Base-by-base conservation (phyloP, 2,888 invertebrate species). In the Andrena bicolor region DNA sequence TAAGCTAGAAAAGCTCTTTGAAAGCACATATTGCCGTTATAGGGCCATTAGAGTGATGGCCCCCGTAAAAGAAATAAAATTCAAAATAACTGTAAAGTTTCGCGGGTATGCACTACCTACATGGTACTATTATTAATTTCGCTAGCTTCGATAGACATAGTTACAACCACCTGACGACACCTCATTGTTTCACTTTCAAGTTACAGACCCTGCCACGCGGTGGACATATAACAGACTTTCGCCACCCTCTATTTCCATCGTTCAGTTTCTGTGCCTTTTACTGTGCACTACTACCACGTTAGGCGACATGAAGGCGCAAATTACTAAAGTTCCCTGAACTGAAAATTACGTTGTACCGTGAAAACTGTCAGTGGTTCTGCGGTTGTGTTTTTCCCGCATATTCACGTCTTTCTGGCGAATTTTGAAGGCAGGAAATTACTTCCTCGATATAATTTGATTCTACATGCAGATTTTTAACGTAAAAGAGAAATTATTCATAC, bases 151-250 rank as follows among this genome's bases (percentile, higher is more conserved):
- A 58, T 61, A 16, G 20, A 41, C 41, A 53, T 30, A 65, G 80
- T 66, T 76, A 51, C 66, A 70, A 82, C 70, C 80, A 70, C 61
- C 70, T 75, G 70, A 75, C 58, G 48, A 78, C 64, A 63, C 63
- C 66, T 66, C 63, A 51, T 68, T 58, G 51, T 80, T 72, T 70
- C 23, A 23, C 23, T 23, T 23, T 23, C 53, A 64, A 72, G 56
- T 32, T 30, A 32, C 23, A 16, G 41, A 3, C 51, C 8, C n/a
- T 32, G 23, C 64, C 48, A 32, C 53, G 1, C 16, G 58, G 5
- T 20, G 16, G 51, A 73, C 20, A 35, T 41, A 13, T 13, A 58
- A 23, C 26, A 28, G 20, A 7, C 8, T 56, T 20, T 20, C 20
- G 4, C 28, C 20, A 58, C 51, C 7, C 61, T 23, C 20, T 16